These are phyloP conservation scores for Anarsia innoxiella DNA, from an alignment of 2,888 invertebrate genomes.

Conservation along the genomic window DNA sequence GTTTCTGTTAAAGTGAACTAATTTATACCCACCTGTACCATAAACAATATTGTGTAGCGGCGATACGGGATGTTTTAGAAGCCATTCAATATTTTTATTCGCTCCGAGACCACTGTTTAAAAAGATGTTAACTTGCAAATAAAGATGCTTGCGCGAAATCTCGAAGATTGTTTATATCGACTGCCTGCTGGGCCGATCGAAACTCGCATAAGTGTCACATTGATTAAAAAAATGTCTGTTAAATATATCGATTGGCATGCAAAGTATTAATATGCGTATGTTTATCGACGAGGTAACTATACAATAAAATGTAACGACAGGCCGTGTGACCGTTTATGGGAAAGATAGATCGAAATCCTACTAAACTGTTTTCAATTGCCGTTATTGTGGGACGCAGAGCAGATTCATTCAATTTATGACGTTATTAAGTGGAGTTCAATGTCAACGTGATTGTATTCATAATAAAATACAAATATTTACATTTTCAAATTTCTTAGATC, in stretches of 20 bases:
- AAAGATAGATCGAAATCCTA: conserved; percentile 1
- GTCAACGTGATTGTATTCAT: no score
- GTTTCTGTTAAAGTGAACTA: conserved; percentile 65
- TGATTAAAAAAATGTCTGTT: conserved; percentile 21
- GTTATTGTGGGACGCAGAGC: neutral
- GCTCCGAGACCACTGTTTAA: conserved; percentile 27
- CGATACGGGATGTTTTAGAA: conserved; percentile 40
- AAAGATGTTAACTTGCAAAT: conserved; percentile 45
- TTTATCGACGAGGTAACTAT: conserved; percentile 14
- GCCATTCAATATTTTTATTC: conserved; percentile 43
- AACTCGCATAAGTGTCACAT: conserved; percentile 28
- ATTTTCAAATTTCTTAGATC: no score
- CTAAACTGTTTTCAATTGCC: conserved; percentile 4
- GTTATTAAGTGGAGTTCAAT: neutral
- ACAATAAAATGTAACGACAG: conserved; percentile 11
- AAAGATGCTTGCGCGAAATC: conserved; percentile 38
- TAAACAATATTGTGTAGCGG: conserved; percentile 56
- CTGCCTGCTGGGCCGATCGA: conserved; percentile 33
- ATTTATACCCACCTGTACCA: conserved; percentile 66
- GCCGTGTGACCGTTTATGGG: conserved; percentile 5
- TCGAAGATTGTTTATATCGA: conserved; percentile 34
- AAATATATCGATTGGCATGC: conserved; percentile 1
- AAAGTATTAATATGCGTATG: conserved; percentile 8
- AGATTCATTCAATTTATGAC: neutral
- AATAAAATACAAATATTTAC: no score